Percentiles rank a stretch among this genome's conserved stretches.
Evolutionary conservation across 2,797 vertebrate genomes (phyloP).

Genomic region (Gymnocypris eckloni): DNA sequence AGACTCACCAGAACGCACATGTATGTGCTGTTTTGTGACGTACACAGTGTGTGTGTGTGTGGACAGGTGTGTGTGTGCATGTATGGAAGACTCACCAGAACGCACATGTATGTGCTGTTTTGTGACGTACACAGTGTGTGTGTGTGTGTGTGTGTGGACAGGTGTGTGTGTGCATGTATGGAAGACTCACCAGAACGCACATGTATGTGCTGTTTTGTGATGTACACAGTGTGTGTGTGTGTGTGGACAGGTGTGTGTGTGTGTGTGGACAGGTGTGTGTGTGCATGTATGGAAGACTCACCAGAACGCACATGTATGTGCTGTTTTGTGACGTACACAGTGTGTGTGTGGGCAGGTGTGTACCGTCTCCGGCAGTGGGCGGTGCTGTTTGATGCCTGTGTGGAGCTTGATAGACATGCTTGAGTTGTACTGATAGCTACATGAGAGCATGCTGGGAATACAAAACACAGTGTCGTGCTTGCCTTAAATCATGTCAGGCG

Average conservation of each 20-base stretch:
- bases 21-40: not conserved
- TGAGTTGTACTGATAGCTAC: constrained; percentile 4
- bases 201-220: not conserved
- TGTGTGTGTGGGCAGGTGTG: not conserved
- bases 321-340: not conserved
- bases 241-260: not conserved
- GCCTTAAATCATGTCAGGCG: not conserved
- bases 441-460: constrained; percentile 17
- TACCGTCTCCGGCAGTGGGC: not conserved
- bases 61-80: not conserved
- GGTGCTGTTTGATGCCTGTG: constrained; percentile 6
- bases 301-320: not conserved
- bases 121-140: not conserved
- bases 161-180: no score
- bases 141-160: no score
- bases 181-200: not conserved
- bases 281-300: not conserved
- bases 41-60: not conserved
- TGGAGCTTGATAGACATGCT: constrained; percentile 23
- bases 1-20: no score
- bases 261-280: no score
- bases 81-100: not conserved
- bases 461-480: not conserved
- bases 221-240: not conserved
- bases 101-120: not conserved